These are phyloP conservation scores for Agrotis ipsilon DNA, from an alignment of 2,888 invertebrate genomes.

Conservation along the genomic window DNA sequence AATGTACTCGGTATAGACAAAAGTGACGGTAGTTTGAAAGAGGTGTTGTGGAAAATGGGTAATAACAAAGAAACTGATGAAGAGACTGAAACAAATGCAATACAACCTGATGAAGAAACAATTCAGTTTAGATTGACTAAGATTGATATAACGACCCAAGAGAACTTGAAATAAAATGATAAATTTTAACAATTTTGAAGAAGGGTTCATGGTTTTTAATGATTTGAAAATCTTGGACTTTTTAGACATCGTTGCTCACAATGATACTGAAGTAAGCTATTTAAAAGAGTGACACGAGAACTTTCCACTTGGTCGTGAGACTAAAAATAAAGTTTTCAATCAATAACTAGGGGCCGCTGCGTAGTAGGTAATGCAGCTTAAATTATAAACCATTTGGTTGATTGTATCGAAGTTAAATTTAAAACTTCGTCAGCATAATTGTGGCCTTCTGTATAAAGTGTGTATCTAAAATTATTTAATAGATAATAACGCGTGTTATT, in stretches of 20 bases:
- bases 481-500: no score
- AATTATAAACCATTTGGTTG: no score
- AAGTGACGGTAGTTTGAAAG: not conserved
- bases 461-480: no score
- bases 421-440: not conserved
- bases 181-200: no score
- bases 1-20: not conserved
- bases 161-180: no score
- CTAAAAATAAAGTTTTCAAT: not conserved
- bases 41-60: no score
- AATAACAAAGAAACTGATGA: not conserved
- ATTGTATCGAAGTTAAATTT: not conserved
- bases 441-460: no score
- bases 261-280: not conserved
- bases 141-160: not conserved
- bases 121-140: slow-evolving; percentile 15
- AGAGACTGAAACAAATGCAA: slow-evolving; percentile 1
- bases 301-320: not conserved
- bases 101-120: slow-evolving; percentile 14
- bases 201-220: no score
- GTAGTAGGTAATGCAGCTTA: no score
- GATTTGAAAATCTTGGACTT: not conserved
- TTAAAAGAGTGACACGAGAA: not conserved
- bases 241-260: not conserved
- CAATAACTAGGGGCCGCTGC: not conserved